Evolutionary conservation across 2,797 vertebrate species (phyloP).

Genomic region (Artibeus jamaicensis): DNA sequence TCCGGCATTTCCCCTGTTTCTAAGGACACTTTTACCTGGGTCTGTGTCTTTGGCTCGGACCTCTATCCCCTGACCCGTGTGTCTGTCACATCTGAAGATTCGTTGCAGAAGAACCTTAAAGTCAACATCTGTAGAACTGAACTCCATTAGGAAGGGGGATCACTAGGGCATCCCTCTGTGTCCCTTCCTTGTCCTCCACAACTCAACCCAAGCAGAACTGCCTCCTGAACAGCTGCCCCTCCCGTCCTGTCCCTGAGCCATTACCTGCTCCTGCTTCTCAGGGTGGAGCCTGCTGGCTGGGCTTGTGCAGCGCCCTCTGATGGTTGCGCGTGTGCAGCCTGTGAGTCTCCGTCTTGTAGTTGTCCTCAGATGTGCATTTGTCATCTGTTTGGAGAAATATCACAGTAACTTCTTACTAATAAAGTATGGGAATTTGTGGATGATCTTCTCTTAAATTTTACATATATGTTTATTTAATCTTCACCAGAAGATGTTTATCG

Average conservation of each 20-base stretch:
- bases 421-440: not conserved
- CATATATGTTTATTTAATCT: too few relatives aligned
- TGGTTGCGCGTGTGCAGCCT: not conserved
- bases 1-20: not conserved
- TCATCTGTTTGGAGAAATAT: not conserved
- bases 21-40: not conserved
- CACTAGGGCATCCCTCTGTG: not conserved
- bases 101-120: not conserved
- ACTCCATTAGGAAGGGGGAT: not conserved
- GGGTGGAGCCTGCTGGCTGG: accelerated
- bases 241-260: accelerated
- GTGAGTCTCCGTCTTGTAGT: not conserved
- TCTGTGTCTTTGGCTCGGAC: not conserved
- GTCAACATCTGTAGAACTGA: not conserved
- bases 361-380: not conserved
- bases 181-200: not conserved
- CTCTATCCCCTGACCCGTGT: not conserved
- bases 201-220: not conserved
- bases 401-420: not conserved
- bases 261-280: not conserved
- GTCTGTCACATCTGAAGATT: not conserved
- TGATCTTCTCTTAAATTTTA: not conserved
- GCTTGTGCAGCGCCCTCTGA: accelerated
- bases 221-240: too few relatives aligned
- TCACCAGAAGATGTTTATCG: too few relatives aligned